Evolutionary conservation across 2,888 invertebrate species (phyloP).

Genomic region (Ligdia adustata): DNA sequence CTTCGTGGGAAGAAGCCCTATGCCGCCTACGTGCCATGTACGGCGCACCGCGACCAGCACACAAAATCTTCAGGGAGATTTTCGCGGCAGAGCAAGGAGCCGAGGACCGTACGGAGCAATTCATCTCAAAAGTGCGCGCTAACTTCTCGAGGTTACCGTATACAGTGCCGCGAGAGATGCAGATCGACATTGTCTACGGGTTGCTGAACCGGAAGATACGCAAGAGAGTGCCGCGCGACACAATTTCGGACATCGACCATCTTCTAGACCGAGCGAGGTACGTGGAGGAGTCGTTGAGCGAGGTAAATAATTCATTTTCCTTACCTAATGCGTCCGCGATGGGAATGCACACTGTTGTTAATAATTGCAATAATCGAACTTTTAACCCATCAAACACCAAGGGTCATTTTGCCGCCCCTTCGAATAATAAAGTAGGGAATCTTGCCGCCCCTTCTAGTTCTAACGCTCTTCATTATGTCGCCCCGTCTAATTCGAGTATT

Average conservation of each 20-base stretch:
- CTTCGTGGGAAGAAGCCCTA: conserved; percentile 6
- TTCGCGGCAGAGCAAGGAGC: neutral
- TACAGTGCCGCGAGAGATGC: neutral
- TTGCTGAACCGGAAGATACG: neutral
- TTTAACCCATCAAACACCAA: neutral
- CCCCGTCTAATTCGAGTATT: neutral
- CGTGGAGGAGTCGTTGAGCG: neutral
- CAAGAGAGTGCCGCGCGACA: neutral
- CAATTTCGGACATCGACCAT: neutral
- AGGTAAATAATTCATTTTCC: neutral
- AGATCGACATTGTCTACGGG: neutral
- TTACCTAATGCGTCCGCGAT: neutral
- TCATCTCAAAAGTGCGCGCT: neutral
- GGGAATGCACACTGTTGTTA: neutral
- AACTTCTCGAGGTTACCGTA: neutral
- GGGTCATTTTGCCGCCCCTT: no score
- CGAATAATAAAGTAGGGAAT: no score
- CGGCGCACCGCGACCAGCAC: conserved; percentile 1
- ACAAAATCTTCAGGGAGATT: neutral
- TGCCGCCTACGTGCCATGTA: conserved; percentile 10
- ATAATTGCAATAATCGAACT: neutral
- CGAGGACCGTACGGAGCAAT: neutral
- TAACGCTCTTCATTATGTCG: no score
- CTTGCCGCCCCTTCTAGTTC: neutral
- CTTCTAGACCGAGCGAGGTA: neutral